Percentiles rank a stretch among this genome's conserved stretches.
phyloP scores from a whole-genome alignment of 2,113 vertebrate species.

The Dicrurus megarhynchus region DNA sequence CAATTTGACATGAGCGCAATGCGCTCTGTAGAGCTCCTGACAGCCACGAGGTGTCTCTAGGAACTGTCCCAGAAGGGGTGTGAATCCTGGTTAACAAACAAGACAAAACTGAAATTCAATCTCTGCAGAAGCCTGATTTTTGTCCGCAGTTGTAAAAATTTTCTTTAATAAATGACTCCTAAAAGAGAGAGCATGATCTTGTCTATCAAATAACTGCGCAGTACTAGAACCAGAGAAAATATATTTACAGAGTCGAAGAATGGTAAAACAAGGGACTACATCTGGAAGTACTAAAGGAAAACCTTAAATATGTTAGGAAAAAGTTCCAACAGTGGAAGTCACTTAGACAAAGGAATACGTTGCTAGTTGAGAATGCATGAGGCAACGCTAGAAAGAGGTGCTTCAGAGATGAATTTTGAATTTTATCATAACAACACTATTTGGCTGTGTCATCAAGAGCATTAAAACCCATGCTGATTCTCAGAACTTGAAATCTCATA shows the following conservation, averaged over 20 bases:
- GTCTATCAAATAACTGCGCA: neutral
- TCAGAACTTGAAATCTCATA: conserved; percentile 23
- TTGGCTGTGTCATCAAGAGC: conserved; percentile 45
- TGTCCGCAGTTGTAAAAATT: neutral
- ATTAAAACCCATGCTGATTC: neutral
- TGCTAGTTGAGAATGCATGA: conserved; percentile 61
- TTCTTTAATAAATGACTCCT: neutral
- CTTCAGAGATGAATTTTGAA: conserved; percentile 52
- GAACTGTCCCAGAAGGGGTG: neutral
- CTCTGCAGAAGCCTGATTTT: neutral
- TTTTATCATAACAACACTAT: conserved; percentile 58
- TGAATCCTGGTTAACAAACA: neutral
- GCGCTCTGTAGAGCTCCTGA: neutral
- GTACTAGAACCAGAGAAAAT: conserved; percentile 20
- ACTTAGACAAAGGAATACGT: conserved; percentile 66
- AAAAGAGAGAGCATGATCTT: neutral
- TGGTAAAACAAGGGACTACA: conserved; percentile 53
- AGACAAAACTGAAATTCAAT: neutral
- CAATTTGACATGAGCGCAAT: neutral
- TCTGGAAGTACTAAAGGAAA: conserved; percentile 64
- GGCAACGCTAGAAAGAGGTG: conserved; percentile 53
- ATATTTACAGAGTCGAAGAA: conserved; percentile 13
- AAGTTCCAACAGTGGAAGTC: conserved; percentile 56
- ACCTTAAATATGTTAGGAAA: conserved; percentile 54
- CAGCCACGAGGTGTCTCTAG: conserved; percentile 41